Conservation (phyloP, 2,113 vertebrate genomes). For the Neomonachus schauinslandi region DNA sequence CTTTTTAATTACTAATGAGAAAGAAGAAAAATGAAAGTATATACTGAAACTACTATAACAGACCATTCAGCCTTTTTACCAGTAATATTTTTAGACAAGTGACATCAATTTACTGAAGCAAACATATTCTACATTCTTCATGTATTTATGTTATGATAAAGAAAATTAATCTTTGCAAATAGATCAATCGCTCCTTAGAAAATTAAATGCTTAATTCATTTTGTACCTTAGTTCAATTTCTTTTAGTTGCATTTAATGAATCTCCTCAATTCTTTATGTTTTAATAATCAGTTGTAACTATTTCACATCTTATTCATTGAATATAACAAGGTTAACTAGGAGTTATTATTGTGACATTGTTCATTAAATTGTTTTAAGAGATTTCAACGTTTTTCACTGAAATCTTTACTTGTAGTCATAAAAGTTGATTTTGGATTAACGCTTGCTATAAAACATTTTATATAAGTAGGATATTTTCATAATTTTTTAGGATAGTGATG, state of each 20-base stretch:
- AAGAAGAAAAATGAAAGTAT: not conserved
- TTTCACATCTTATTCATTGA: conserved; percentile 8
- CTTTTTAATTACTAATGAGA: not conserved
- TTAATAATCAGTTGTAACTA: conserved; percentile 25
- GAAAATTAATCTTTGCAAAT: not conserved
- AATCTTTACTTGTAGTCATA: not conserved
- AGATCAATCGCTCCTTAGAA: not conserved
- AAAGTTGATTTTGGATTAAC: not conserved
- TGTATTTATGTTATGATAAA: not conserved
- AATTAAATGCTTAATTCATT: conserved; percentile 24
- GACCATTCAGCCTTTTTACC: not conserved
- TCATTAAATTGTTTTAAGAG: conserved; percentile 1
- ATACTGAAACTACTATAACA: not conserved
- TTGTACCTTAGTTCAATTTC: conserved; percentile 35
- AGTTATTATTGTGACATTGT: not conserved
- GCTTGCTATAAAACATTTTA: not conserved
- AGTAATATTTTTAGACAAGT: not conserved
- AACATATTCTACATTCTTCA: conserved; percentile 17
- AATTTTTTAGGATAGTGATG: not conserved
- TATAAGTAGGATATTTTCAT: not conserved
- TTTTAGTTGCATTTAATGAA: conserved; percentile 40
- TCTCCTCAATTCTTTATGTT: conserved; percentile 17
- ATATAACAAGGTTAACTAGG: conserved; percentile 29
- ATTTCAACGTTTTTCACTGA: conserved; percentile 52
- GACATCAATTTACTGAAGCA: not conserved